A percentile compares a stretch with the other conserved stretches of the same genome.
Conservation (phyloP, 2,888 invertebrate species). For the Callosobruchus maculatus region DNA sequence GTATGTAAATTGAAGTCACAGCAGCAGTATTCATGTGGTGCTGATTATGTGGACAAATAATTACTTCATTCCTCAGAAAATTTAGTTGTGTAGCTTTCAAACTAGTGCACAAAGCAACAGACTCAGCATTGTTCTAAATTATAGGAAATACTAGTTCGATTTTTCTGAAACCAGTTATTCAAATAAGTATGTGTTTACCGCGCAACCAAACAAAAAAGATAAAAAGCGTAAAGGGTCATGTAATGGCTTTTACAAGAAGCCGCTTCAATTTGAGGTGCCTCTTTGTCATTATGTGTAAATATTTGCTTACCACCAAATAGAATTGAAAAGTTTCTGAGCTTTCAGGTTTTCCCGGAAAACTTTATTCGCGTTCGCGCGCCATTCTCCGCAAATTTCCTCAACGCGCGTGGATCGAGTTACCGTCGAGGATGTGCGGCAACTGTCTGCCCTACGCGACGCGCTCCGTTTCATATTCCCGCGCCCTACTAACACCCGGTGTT, state of each 20-base stretch:
- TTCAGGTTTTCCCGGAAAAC: background rate
- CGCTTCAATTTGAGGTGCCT: background rate
- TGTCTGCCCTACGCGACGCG: background rate
- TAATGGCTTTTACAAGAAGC: background rate
- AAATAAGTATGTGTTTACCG: no score
- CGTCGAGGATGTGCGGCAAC: background rate
- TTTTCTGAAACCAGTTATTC: no score
- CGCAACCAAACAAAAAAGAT: no score
- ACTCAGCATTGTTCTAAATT: no score
- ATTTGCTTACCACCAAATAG: background rate
- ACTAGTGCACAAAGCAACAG: no score
- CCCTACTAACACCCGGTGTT: background rate
- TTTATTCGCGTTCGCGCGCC: background rate
- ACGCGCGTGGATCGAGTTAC: background rate
- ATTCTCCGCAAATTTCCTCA: background rate
- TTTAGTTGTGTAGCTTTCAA: no score
- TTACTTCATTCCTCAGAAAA: no score
- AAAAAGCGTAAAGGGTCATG: no score
- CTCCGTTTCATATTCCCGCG: background rate
- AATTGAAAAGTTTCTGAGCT: background rate
- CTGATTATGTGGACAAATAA: no score
- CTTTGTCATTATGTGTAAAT: background rate
- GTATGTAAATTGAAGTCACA: no score
- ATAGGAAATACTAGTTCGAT: no score
- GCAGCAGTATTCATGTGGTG: no score